Percentiles rank a stretch among this genome's conserved stretches.
Conservation (phyloP, 1,140 invertebrate species). For the Nebria ingens region DNA sequence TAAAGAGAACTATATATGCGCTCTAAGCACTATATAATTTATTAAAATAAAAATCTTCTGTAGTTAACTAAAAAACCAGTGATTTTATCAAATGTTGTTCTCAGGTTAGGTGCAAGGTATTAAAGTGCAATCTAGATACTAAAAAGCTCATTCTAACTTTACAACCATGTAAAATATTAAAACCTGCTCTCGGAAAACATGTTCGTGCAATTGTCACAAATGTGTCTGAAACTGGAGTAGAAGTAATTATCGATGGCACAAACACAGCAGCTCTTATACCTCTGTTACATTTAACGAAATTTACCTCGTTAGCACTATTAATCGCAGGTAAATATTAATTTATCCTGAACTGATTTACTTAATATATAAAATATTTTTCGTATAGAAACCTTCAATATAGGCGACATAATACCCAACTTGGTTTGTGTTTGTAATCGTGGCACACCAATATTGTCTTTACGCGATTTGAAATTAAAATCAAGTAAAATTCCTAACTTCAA, state of each 20-base stretch:
- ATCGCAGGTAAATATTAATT: not conserved
- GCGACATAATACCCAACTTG: constrained; percentile 10
- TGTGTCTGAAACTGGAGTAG: constrained; percentile 28
- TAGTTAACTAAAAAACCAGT: constrained; percentile 10
- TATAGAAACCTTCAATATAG: constrained; percentile 4
- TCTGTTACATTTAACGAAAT: constrained; percentile 24
- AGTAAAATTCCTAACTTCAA: constrained; percentile 16
- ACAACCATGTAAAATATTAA: not conserved
- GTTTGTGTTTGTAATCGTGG: constrained; percentile 11
- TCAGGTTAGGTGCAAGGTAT: not conserved
- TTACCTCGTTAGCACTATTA: constrained; percentile 20
- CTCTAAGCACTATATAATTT: too few species aligned
- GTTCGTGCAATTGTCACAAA: constrained; percentile 28
- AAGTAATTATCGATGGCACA: constrained; percentile 27
- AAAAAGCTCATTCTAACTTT: not conserved
- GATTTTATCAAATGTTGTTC: constrained; percentile 16
- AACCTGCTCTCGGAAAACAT: constrained; percentile 27
- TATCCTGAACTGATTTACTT: constrained; percentile 5
- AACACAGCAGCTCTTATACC: constrained; percentile 32
- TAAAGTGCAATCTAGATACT: not conserved
- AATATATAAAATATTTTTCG: constrained; percentile 1
- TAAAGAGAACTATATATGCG: constrained; percentile 12
- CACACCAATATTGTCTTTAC: constrained; percentile 4
- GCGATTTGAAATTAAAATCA: constrained; percentile 10
- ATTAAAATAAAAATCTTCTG: too few species aligned